These are phyloP conservation scores for Bombylius discolor DNA, from an alignment of 2,888 invertebrate genomes.

Conservation along the genomic window DNA sequence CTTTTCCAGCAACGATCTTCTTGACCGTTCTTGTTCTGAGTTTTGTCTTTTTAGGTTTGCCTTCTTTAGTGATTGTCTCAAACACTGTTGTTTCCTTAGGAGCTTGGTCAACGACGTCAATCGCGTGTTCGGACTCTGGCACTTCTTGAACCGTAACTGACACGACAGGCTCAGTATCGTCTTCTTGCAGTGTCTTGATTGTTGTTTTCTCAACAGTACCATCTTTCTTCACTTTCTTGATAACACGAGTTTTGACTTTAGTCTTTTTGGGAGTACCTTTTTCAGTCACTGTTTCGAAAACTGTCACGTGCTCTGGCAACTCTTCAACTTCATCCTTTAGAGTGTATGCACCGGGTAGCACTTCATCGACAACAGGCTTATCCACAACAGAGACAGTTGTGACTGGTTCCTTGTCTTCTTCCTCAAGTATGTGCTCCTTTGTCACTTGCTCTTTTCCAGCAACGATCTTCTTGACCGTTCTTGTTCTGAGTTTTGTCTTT, in stretches of 20 bases:
- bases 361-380: conserved; percentile 17
- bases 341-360: conserved; percentile 16
- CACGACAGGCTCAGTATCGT: conserved; percentile 24
- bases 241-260: conserved; percentile 16
- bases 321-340: conserved; percentile 17
- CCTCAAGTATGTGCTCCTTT: conserved; percentile 31
- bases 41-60: conserved; percentile 18
- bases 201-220: conserved; percentile 26
- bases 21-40: conserved; percentile 18
- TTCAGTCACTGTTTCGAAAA: conserved; percentile 20
- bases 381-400: conserved; percentile 21
- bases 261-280: conserved; percentile 22
- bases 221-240: conserved; percentile 17
- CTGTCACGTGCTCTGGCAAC: conserved; percentile 18
- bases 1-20: conserved; percentile 18
- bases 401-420: conserved; percentile 26
- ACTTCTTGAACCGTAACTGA: conserved; percentile 23
- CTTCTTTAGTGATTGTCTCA: conserved; percentile 29
- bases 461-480: conserved; percentile 24
- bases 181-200: conserved; percentile 26
- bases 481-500: conserved; percentile 19
- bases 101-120: conserved; percentile 12
- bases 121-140: conserved; percentile 19
- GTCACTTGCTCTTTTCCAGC: conserved; percentile 28
- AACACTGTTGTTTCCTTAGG: conserved; percentile 28